Evolutionary conservation across 2,797 vertebrate species (phyloP).

Genomic region (Crax fasciolata): DNA sequence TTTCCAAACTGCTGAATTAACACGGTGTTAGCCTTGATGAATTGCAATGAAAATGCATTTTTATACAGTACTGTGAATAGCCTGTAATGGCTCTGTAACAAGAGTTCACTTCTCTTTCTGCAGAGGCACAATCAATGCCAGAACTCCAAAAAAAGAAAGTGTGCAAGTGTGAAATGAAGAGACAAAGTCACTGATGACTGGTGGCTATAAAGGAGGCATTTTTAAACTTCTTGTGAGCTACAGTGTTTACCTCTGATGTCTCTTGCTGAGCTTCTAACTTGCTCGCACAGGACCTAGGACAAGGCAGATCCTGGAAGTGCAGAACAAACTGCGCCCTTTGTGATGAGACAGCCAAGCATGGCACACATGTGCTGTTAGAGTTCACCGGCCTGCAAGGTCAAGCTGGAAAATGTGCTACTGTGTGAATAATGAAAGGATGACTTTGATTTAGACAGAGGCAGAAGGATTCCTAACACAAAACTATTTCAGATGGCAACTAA

Average conservation of each 20-base stretch:
- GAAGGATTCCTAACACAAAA: neutral
- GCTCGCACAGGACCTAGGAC: accelerated
- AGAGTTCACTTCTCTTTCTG: conserved; percentile 1
- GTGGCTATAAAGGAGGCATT: conserved; percentile 5
- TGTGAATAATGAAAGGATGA: neutral
- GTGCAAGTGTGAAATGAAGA: neutral
- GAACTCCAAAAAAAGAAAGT: neutral
- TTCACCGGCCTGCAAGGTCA: neutral
- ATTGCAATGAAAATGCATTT: conserved; percentile 5
- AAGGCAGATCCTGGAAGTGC: neutral
- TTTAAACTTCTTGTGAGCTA: neutral
- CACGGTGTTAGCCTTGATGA: conserved; percentile 18
- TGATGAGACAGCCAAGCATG: neutral
- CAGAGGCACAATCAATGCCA: neutral
- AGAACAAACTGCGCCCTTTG: neutral
- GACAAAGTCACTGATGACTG: neutral
- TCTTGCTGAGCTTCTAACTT: neutral
- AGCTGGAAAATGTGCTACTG: neutral
- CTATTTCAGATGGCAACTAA: conserved; percentile 5
- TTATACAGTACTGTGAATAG: neutral
- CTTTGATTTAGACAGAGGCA: conserved; percentile 1
- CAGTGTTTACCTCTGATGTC: neutral
- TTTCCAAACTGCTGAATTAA: conserved; percentile 42
- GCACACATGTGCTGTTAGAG: neutral
- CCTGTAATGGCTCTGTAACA: neutral